phyloP scores from a whole-genome alignment of 2,113 vertebrate species.

The Orycteropus afer region DNA sequence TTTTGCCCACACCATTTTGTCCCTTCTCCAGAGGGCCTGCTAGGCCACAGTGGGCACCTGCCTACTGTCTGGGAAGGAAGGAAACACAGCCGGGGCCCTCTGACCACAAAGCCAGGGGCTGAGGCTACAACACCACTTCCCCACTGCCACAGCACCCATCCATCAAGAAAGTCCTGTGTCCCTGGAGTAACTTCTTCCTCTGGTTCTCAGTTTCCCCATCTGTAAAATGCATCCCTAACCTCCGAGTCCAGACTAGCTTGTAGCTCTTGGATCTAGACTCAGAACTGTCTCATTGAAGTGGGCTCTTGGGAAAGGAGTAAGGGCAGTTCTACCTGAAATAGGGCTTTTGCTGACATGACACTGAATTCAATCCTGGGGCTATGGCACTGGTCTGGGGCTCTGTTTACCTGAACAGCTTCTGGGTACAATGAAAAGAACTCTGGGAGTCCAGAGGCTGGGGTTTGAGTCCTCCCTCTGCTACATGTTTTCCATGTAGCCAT shows the following conservation, averaged over 20 bases:
- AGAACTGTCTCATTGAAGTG: neutral
- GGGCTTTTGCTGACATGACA: neutral
- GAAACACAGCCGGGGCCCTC: neutral
- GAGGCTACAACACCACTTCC: neutral
- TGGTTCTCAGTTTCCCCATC: neutral
- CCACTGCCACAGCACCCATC: too few species aligned
- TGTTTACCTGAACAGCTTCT: neutral
- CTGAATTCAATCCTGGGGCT: neutral
- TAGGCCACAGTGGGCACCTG: too few species aligned
- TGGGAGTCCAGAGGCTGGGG: neutral
- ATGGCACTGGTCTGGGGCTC: neutral
- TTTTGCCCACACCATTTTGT: neutral
- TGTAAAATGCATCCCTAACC: too few species aligned
- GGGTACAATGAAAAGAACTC: neutral
- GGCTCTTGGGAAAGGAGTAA: neutral
- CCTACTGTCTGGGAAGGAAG: neutral
- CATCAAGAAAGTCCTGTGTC: neutral
- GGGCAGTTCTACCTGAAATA: neutral
- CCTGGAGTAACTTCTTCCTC: neutral
- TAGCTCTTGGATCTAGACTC: neutral
- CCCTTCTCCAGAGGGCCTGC: neutral
- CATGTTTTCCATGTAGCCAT: neutral
- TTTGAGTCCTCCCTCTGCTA: neutral
- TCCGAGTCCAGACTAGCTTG: neutral
- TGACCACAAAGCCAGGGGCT: neutral